Evolutionary conservation across 2,888 invertebrate species (phyloP), one percentile per base, ranked within the genome.

Genomic region (Drosophila tripunctata): DNA sequence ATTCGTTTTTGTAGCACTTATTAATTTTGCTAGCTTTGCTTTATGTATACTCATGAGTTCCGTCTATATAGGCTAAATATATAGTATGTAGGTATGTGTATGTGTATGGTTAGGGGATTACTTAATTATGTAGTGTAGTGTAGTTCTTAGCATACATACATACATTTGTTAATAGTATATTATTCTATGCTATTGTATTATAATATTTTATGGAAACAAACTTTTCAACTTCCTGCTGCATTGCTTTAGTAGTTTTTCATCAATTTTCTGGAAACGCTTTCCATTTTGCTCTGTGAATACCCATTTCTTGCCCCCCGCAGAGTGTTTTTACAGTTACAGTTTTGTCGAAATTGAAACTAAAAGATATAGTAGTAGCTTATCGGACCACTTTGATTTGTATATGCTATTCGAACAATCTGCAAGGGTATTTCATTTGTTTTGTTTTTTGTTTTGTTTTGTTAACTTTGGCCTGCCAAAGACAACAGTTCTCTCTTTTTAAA

Each of bases 211-310:
- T 65, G 44, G 40, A n/a, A n/a, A n/a, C 14, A 55, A 62, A 47
- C 47, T 58, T 62, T 35, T 72, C 74, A 69, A 72, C 75, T 78
- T 68, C 48, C 61, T 54, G 66, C 56, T 84, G 79, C 84, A 77
- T 80, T 68, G 71, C 75, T 66, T 66, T 43, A 7, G 24, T 68
- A 43, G 35, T 43, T 73, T 22, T 24, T 24, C 14, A 33, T 36
- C 8, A 4, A 8, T 22, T 21, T 10, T 14, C 41, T 14, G 3
- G 22, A 4, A 21, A n/a, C n/a, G n/a, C 21, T 4, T 21, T 21
- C 4, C 3, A 21, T 21, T 24, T 55, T 14, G 4, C 19, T 30
- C 19, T 14, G n/a, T 15, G 12, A 24, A 21, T 19, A 41, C 44
- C 31, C 43, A 36, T 35, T 33, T 24, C 15, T 12, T 30, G 14